Evolutionary conservation across 1,140 invertebrate species (phyloP).

Genomic region (Stegodyphus mimosarum): DNA sequence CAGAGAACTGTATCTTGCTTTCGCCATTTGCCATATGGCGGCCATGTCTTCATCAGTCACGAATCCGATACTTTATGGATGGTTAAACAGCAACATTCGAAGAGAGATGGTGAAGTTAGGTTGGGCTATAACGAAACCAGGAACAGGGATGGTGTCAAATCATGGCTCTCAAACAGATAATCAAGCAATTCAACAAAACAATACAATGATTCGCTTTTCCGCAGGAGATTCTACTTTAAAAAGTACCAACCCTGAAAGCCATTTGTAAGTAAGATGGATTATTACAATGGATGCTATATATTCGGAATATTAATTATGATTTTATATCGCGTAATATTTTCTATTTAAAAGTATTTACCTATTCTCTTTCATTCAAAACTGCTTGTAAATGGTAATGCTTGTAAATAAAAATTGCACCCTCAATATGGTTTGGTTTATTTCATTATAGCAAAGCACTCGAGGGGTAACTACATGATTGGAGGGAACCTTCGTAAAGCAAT

Average conservation of each 20-base stretch:
- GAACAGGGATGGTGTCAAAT: slow-evolving; percentile 33
- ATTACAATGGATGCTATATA: too few relatives aligned
- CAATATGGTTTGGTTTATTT: too few relatives aligned
- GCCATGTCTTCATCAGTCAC: slow-evolving; percentile 73
- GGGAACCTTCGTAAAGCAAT: too few relatives aligned
- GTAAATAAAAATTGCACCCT: too few relatives aligned
- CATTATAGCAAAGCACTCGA: too few relatives aligned
- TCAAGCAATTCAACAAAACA: slow-evolving; percentile 19
- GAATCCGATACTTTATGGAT: slow-evolving; percentile 73
- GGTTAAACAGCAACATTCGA: slow-evolving; percentile 72
- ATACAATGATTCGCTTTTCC: slow-evolving; percentile 20
- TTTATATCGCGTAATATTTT: too few relatives aligned
- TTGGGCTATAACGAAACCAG: slow-evolving; percentile 21
- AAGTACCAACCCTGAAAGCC: slow-evolving; percentile 38
- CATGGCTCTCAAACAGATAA: slow-evolving; percentile 38
- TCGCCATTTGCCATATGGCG: slow-evolving; percentile 63
- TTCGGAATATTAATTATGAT: too few relatives aligned
- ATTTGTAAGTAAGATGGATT: not conserved
- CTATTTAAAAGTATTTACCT: too few relatives aligned
- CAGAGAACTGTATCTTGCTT: slow-evolving; percentile 67
- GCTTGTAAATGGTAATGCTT: too few relatives aligned
- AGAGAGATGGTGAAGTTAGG: slow-evolving; percentile 65
- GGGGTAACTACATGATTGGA: too few relatives aligned
- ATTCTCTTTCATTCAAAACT: too few relatives aligned
- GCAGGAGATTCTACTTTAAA: slow-evolving; percentile 13